phyloP scores from a whole-genome alignment of 2,797 vertebrate species.

The Chaetodon trifasciatus region DNA sequence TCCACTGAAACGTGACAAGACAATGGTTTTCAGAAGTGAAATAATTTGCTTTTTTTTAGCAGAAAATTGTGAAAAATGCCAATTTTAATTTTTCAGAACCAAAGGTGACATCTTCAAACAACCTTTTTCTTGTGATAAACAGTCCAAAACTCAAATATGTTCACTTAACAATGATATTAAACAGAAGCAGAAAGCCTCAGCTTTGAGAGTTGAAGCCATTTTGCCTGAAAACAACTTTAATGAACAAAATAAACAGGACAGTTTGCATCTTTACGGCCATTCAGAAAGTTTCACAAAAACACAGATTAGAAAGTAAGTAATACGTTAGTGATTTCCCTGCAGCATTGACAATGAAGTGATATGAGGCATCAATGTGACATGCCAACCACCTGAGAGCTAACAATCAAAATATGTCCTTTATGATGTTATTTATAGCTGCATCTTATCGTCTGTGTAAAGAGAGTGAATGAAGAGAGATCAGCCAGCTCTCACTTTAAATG shows the following conservation, averaged over 20 bases:
- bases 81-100: neutral
- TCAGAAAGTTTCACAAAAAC: neutral
- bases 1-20: too few species aligned
- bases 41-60: neutral
- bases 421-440: conserved; percentile 19
- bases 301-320: neutral
- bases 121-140: neutral
- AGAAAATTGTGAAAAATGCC: neutral
- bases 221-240: neutral
- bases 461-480: conserved; percentile 30
- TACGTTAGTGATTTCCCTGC: neutral
- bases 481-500: conserved; percentile 28
- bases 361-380: conserved; percentile 1
- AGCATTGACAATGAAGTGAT: neutral
- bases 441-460: conserved; percentile 14
- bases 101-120: neutral
- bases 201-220: neutral
- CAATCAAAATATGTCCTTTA: conserved; percentile 3
- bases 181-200: neutral
- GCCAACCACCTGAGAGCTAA: neutral
- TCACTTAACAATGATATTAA: neutral
- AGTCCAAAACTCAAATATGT: neutral
- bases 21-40: too few species aligned
- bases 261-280: too few species aligned
- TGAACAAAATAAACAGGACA: neutral